Evolutionary conservation across 2,888 invertebrate species (phyloP), one percentile per base, ranked within the genome.

Genomic region (Tineola bisselliella): DNA sequence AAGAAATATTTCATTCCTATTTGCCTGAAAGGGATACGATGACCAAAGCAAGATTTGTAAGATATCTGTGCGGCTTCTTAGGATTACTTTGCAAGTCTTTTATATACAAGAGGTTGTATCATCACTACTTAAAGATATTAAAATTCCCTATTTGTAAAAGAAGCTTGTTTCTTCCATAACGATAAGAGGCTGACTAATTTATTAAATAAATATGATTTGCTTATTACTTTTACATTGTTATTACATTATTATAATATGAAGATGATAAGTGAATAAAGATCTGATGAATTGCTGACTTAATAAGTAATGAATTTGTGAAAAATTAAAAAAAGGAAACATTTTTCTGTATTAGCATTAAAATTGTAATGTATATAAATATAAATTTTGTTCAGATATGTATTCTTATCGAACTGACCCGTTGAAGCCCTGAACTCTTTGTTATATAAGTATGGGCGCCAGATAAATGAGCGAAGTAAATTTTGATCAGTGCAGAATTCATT

Each of bases 91-190:
- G 86, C 87, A 83, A 84, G 79, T 84, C 83, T 79, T 86, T 84
- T 84, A 83, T 84, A 74, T 72, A 70, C 75, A 69, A 15, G 59
- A 31, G 30, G 76, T 74, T 78, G 82, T 84, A 84, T 81, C 77
- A 80, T 81, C 83, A 80, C 84, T 87, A 86, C 87, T 87, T 86
- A 87, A 77, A 79, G 81, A 84, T 87, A 87, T 87, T 87, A 87
- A 84, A 87, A 84, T 80, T 84, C 79, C 77, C 79, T 77, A 79
- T 82, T 81, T 81, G 76, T 79, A 25, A 25, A 81, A 81, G 83
- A 66, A 80, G 84, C 81, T 82, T 84, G 84, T 84, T 84, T 84
- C 83, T 72, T 68, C 12, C 43, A 17, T 44, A 33, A 61, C 57
- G 33, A 61, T 60, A 60, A 43, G 64, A 63, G 63, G 62, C 62